Conservation (phyloP, 2,888 invertebrate species). For the Troilus luridus region DNA sequence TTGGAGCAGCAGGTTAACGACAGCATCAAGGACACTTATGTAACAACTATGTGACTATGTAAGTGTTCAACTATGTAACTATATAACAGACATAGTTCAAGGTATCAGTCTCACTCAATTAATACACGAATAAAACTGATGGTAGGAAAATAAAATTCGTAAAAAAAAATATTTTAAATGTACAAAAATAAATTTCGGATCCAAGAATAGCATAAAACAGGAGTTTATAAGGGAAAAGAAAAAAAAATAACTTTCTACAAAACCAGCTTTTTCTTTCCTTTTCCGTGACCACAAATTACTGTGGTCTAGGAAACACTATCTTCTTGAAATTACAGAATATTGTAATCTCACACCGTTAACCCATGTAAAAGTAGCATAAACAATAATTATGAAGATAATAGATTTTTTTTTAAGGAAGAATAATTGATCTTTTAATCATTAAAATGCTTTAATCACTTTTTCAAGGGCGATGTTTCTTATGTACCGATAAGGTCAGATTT, state of each 20-base stretch:
- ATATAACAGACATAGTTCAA: not conserved
- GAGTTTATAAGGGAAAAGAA: not conserved
- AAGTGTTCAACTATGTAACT: not conserved
- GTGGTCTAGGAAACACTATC: not conserved
- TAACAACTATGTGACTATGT: not conserved
- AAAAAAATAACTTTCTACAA: not conserved
- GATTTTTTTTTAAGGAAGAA: no score
- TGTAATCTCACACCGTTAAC: not conserved
- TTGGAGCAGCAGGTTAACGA: not conserved
- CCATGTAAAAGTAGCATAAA: not conserved
- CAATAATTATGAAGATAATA: no score
- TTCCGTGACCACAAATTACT: not conserved
- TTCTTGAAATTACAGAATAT: not conserved
- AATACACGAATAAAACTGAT: not conserved
- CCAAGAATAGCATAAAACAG: no score
- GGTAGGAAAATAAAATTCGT: no score
- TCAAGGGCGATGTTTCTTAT: no score
- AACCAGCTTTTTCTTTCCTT: not conserved
- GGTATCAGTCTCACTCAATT: not conserved
- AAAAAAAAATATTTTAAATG: no score
- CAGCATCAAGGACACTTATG: not conserved
- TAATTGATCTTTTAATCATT: no score
- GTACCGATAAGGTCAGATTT: no score
- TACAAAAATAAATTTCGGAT: no score
- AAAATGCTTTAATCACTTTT: no score